A percentile compares a stretch with the other conserved stretches of the same genome.
Conservation (phyloP, 1,140 invertebrate genomes). For the Drosophila sturtevanti region DNA sequence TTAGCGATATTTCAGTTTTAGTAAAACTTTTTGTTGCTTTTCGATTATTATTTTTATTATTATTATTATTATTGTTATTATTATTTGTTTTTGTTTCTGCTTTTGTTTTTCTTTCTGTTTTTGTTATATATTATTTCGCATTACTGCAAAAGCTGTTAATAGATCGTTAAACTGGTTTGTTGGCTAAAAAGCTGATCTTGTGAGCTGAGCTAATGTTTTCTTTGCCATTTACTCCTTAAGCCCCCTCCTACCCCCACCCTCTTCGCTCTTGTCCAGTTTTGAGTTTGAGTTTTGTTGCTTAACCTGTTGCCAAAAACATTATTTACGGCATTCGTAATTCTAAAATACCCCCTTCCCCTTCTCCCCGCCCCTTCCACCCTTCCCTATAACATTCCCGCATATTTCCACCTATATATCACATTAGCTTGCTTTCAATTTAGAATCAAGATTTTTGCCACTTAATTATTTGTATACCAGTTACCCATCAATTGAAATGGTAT, state of each 20-base stretch:
- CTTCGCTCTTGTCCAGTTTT: neutral
- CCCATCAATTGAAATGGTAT: too few species aligned
- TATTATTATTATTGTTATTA: conserved; percentile 23
- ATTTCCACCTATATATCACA: neutral
- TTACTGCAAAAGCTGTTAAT: conserved; percentile 46
- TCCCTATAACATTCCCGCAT: neutral
- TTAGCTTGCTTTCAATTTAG: neutral
- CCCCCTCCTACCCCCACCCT: neutral
- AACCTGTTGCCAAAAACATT: conserved; percentile 61
- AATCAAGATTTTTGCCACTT: conserved; percentile 19
- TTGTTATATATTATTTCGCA: conserved; percentile 15
- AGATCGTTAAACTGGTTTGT: conserved; percentile 39
- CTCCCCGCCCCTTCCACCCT: too few species aligned
- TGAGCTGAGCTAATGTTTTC: neutral
- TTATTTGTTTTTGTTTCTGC: conserved; percentile 28
- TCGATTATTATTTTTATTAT: conserved; percentile 12
- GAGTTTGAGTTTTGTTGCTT: conserved; percentile 21
- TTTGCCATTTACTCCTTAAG: neutral
- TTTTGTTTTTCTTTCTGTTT: conserved; percentile 17
- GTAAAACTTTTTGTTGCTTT: neutral
- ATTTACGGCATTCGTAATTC: conserved; percentile 37
- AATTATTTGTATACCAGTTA: too few species aligned
- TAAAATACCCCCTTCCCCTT: too few species aligned
- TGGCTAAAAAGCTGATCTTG: too few species aligned
- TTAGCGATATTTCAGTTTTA: conserved; percentile 53